A percentile compares a stretch with the other conserved stretches of the same genome.
Conservation (phyloP, 2,888 invertebrate genomes). For the Cheilosia vulpina region DNA sequence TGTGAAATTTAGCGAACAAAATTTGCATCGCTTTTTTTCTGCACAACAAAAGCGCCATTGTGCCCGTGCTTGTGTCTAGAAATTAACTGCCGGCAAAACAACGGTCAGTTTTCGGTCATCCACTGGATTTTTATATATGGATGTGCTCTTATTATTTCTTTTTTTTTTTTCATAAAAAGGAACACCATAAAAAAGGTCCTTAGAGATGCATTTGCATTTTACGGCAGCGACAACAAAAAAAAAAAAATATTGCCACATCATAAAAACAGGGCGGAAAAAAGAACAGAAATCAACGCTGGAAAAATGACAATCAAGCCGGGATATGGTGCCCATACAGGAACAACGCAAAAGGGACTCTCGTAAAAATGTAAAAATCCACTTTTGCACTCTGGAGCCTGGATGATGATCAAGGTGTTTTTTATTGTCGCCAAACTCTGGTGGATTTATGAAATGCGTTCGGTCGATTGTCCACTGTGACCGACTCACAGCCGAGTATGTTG, state of each 20-base stretch:
- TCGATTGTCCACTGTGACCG: constrained; percentile 1
- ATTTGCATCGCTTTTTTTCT: constrained; percentile 57
- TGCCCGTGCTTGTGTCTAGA: constrained; percentile 13
- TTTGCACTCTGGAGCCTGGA: constrained; percentile 30
- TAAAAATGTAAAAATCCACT: constrained; percentile 63
- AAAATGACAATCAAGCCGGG: constrained; percentile 36
- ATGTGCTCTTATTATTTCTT: constrained; percentile 46
- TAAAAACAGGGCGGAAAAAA: constrained; percentile 58
- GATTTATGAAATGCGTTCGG: constrained; percentile 63
- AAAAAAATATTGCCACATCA: constrained; percentile 72
- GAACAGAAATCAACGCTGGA: constrained; percentile 36
- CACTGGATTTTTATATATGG: constrained; percentile 73
- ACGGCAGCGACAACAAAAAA: constrained; percentile 47
- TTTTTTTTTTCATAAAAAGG: constrained; percentile 65
- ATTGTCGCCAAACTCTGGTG: constrained; percentile 69
- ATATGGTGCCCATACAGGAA: background rate
- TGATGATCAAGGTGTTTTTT: constrained; percentile 72
- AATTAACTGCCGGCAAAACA: constrained; percentile 71
- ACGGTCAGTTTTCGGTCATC: constrained; percentile 73
- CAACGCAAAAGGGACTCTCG: constrained; percentile 30
- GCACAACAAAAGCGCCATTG: constrained; percentile 54
- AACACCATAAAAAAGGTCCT: constrained; percentile 72
- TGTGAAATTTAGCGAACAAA: constrained; percentile 28
- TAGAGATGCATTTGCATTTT: constrained; percentile 74
- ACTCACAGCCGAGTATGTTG: background rate